Evolutionary conservation across 2,888 invertebrate genomes (phyloP), one percentile per base, ranked within the genome.

Genomic region (Polyommatus icarus): DNA sequence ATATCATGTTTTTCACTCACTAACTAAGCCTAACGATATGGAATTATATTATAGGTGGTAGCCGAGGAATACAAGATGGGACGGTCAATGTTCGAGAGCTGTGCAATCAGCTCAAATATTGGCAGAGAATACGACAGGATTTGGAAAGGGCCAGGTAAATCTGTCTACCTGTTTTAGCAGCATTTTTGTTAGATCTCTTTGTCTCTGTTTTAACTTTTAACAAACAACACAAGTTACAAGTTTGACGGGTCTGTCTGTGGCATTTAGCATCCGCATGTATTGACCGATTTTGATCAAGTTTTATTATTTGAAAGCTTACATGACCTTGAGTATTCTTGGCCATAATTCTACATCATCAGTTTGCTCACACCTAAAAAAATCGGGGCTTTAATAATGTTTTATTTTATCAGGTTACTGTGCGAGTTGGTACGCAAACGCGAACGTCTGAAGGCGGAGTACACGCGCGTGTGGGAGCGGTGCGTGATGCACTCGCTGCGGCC

Each of bases 401-500:
- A 15, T 15, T 24, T 57, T 6, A 32, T 0, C 79, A 94, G 96
- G 80, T 94, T 99, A 54, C 95, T 99, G 0, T 99, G 99, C 87
- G 99, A 99, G 90, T 89, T 99, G 81, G 98, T 99, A 3, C 96
- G 99, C 78, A 99, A 99, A 87, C 95, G 99, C 67, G 99, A 99
- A 91, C 98, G 98, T 84, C 94, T 98, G 20, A 99, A 99, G 90
- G 96, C 98, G 78, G 98, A 98, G 86, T 95, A 96, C 84, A 96
- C 97, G 0, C 96, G 97, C 90, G 96, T 96, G 1, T 96, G 96
- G 87, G 97, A 98, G 86, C 96, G 97, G 82, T 97, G 97, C 86
- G 94, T 97, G 80, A 96, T 97, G 89, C 95, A 98, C 85, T 95
- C 97, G 87, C 91, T 99, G 79, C 96, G 97, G 84, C 99, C 99